These are phyloP conservation scores for Nudaria mundana DNA, from an alignment of 2,888 invertebrate species.

Conservation along the genomic window DNA sequence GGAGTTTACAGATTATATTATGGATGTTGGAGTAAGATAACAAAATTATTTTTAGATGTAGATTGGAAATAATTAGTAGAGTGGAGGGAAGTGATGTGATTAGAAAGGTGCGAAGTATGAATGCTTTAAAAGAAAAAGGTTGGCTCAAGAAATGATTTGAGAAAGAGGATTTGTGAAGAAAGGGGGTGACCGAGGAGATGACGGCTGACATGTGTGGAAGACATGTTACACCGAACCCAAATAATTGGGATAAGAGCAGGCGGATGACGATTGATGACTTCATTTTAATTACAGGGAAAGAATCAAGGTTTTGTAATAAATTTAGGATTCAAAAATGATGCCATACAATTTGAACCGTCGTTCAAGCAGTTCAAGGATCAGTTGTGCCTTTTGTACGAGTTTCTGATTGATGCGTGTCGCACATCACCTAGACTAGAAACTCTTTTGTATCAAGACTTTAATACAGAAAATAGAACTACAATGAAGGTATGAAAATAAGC, in stretches of 20 bases:
- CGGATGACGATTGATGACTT: no score
- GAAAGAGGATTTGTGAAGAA: no score
- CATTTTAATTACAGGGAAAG: conserved; percentile 77
- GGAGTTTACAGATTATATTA: conserved; percentile 88
- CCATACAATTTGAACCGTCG: conserved; percentile 86
- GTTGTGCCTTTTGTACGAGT: conserved; percentile 86
- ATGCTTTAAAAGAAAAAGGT: no score
- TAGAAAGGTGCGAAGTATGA: no score
- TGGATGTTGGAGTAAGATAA: conserved; percentile 87
- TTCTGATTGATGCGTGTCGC: conserved; percentile 87
- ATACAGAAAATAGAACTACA: conserved; percentile 36
- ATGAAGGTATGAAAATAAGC: conserved; percentile 46
- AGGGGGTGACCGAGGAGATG: no score
- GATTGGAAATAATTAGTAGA: no score
- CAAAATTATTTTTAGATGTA: no score
- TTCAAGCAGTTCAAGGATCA: conserved; percentile 88
- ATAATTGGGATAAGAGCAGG: no score
- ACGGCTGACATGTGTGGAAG: no score
- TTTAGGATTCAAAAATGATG: conserved; percentile 80
- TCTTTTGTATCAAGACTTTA: conserved; percentile 85
- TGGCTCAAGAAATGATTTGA: no score
- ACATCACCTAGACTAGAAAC: conserved; percentile 90
- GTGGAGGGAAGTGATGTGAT: no score
- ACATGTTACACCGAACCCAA: no score
- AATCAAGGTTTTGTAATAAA: conserved; percentile 87